phyloP scores from a whole-genome alignment of 1,140 invertebrate genomes.

The Brachionus calyciflorus region DNA sequence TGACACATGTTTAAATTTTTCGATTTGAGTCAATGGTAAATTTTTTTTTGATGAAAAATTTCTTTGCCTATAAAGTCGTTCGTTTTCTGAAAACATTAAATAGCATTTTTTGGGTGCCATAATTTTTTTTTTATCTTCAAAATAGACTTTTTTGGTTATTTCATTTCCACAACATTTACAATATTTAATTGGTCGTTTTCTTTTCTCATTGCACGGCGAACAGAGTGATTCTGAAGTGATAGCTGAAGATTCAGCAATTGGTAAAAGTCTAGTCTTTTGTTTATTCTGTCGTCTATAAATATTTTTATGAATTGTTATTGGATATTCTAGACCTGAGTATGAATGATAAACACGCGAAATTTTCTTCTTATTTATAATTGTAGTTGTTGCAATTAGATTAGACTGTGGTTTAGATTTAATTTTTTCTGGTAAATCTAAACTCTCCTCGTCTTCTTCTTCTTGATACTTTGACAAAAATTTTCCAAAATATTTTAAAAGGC shows the following conservation, averaged over 20 bases:
- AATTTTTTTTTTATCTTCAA: background rate
- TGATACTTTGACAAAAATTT: conserved; percentile 21
- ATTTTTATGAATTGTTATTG: conserved; percentile 9
- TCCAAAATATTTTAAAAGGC: background rate
- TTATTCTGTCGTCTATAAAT: background rate
- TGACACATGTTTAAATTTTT: background rate
- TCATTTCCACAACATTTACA: conserved; percentile 39
- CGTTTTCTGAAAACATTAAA: background rate
- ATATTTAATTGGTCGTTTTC: background rate
- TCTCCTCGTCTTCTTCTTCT: background rate
- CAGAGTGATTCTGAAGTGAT: background rate
- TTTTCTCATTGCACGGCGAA: background rate
- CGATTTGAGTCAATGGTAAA: too few species aligned
- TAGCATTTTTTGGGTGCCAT: background rate
- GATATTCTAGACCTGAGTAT: background rate
- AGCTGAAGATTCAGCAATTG: conserved; percentile 8
- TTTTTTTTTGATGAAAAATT: background rate
- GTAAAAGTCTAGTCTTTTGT: background rate
- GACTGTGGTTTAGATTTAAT: background rate
- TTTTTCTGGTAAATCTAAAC: background rate
- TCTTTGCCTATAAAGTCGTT: background rate
- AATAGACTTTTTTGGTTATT: background rate
- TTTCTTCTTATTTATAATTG: conserved; percentile 16
- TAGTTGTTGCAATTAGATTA: conserved; percentile 17
- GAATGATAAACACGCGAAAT: background rate